Conservation (phyloP, 2,797 vertebrate species). For the Numenius phaeopus region DNA sequence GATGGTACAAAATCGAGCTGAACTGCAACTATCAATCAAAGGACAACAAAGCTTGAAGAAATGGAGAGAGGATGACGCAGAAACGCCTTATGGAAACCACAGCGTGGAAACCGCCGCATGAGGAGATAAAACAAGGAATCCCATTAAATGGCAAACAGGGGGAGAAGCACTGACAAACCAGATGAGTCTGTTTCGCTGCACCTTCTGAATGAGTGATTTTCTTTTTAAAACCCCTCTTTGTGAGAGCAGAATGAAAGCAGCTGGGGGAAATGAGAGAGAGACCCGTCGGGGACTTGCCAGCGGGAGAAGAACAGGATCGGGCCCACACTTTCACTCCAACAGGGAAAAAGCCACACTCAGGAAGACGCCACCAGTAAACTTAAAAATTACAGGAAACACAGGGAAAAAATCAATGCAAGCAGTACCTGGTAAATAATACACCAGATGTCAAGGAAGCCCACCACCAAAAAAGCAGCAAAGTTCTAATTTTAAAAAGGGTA, state of each 20-base stretch:
- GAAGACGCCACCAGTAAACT: not conserved
- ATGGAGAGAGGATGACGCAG: not conserved
- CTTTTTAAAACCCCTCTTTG: not conserved
- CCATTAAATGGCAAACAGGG: not conserved
- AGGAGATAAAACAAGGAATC: slow-evolving; percentile 32
- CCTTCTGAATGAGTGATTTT: not conserved
- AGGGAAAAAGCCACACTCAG: not conserved
- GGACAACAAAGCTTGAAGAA: slow-evolving; percentile 2
- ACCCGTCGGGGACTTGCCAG: not conserved
- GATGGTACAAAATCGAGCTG: not conserved
- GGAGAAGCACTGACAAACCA: not conserved
- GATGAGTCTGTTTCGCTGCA: not conserved
- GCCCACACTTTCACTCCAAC: not conserved
- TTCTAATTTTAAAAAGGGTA: not conserved
- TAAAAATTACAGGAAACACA: not conserved
- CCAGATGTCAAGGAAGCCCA: not conserved
- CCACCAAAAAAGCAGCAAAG: not conserved
- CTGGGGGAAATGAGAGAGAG: not conserved
- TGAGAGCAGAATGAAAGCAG: not conserved
- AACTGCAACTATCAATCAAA: not conserved
- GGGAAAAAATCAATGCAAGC: not conserved
- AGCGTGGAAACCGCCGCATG: not conserved
- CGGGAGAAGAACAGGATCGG: not conserved
- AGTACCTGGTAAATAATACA: not conserved
- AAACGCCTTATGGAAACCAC: not conserved